Evolutionary conservation across 2,888 invertebrate genomes (phyloP), one percentile per base, ranked within the genome.

Genomic region (Caenorhabditis doughertyi): DNA sequence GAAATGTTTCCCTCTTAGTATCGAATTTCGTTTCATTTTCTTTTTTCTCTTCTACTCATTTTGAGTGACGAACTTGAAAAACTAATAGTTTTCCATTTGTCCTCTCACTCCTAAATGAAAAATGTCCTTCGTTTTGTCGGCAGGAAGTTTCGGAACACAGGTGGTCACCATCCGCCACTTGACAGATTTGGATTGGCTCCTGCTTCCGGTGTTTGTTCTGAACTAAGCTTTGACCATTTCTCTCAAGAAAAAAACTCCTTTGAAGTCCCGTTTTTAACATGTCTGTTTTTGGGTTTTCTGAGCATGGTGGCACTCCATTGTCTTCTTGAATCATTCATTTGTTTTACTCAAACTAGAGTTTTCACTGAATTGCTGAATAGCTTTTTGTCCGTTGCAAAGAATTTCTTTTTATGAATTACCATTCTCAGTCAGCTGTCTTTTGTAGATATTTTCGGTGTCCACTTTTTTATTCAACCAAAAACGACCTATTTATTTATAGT

Each of bases 151-250:
- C 29, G 9, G 53, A 68, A 60, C 68, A 39, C 76, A 76, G 74
- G 65, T 76, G 74, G 68, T 32, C 62, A 35, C 77, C 77, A 77
- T 77, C 77, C 62, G 51, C 42, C 62, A 68, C 68, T 77, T 77
- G 77, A 77, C 77, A 77, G 77, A 77, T 77, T 70, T 58, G 60
- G 65, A 58, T 55, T 27, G 77, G 77, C 68, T 68, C 77, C 68
- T 55, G 47, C 47, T 77, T 77, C 77, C 77, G 77, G 77, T 77
- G 68, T 77, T 77, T 77, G 51, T 53, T 47, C 56, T 39, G 44
- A 74, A 55, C 42, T 44, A 56, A 56, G 74, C 65, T 56, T 39
- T 44, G 65, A 65, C 53, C 65, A 74, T 51, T 49, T 65, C n/a
- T 51, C 21, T 35, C 25, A 27, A 27, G 23, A 42, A 32, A 64